A percentile compares a stretch with the other conserved stretches of the same genome.
Evolutionary conservation across 2,888 invertebrate species (phyloP).

Genomic region (Papilio demoleus): DNA sequence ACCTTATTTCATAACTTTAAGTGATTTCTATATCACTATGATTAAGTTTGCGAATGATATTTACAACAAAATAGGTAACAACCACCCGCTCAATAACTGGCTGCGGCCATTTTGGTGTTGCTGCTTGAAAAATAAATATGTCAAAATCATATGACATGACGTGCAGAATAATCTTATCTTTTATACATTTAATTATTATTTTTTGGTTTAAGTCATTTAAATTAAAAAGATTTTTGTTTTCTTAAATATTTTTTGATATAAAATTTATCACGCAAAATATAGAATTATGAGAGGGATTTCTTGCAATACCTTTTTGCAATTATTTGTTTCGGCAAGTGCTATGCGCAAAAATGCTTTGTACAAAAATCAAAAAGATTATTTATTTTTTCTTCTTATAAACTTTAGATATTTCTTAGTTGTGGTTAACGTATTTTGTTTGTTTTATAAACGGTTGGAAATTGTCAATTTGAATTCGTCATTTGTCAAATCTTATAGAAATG

Average conservation of each 20-base stretch:
- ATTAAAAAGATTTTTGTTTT: neutral
- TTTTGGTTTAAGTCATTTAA: neutral
- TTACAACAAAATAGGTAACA: conserved; percentile 45
- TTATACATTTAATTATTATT: neutral
- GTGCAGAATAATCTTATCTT: neutral
- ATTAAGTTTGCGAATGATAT: conserved; percentile 46
- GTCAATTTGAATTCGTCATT: neutral
- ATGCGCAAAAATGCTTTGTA: too few species aligned
- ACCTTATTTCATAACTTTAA: conserved; percentile 48
- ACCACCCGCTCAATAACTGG: conserved; percentile 43
- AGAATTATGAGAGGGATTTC: neutral
- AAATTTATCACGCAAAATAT: neutral
- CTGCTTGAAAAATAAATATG: conserved; percentile 35
- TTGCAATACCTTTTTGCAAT: neutral
- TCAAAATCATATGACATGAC: conserved; percentile 30
- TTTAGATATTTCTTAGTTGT: too few species aligned
- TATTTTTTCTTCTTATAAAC: too few species aligned
- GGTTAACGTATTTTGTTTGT: neutral
- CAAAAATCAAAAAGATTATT: too few species aligned
- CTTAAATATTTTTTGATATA: neutral
- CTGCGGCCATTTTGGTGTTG: conserved; percentile 48
- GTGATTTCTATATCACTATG: conserved; percentile 41
- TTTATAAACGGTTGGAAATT: neutral
- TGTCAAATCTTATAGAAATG: neutral
- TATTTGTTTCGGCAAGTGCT: neutral